Conservation (phyloP, 2,797 vertebrate species). For the Nothura maculosa region DNA sequence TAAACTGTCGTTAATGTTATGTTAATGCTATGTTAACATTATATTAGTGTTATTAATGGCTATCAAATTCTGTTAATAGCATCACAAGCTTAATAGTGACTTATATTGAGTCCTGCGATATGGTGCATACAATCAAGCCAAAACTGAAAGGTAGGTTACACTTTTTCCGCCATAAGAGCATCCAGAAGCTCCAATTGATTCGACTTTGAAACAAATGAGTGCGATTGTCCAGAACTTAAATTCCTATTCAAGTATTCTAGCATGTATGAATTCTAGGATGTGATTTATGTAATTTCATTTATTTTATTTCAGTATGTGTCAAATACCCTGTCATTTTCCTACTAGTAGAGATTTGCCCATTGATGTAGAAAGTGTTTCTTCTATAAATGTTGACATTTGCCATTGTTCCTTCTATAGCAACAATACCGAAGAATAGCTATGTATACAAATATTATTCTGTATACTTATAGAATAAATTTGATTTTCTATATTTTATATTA, state of each 20-base stretch:
- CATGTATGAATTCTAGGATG: background rate
- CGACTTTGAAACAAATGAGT: background rate
- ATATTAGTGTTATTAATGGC: background rate
- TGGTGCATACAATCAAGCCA: background rate
- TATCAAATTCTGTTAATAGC: background rate
- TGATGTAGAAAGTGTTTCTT: background rate
- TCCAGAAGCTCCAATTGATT: background rate
- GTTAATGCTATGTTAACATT: background rate
- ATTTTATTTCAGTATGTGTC: constrained; percentile 51
- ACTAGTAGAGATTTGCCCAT: constrained; percentile 11
- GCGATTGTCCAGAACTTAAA: background rate
- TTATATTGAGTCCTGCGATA: background rate
- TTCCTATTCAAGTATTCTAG: constrained; percentile 11
- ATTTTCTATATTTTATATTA: background rate
- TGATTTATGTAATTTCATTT: background rate
- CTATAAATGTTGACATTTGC: background rate
- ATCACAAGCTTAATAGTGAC: background rate
- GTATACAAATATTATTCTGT: background rate
- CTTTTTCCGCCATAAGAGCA: constrained; percentile 1
- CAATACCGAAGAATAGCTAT: background rate
- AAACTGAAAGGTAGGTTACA: constrained; percentile 21
- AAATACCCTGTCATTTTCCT: background rate
- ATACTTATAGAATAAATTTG: background rate
- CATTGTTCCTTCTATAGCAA: background rate
- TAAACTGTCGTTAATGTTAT: constrained; percentile 15